phyloP scores from a whole-genome alignment of 2,113 vertebrate species.

The Gambusia holbrooki region DNA sequence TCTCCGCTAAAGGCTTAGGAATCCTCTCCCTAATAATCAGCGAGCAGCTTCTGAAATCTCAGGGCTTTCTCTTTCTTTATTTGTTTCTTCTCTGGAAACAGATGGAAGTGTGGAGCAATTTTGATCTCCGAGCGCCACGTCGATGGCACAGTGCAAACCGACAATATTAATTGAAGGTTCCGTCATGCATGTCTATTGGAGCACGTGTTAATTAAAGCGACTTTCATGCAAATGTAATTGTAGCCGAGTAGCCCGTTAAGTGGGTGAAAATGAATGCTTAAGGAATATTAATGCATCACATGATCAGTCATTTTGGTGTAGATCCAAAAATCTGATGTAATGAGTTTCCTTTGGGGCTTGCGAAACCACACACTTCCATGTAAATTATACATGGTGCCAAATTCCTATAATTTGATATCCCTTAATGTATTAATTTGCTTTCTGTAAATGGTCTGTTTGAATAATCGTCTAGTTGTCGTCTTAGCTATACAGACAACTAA shows the following conservation, averaged over 20 bases:
- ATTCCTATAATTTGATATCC: slow-evolving; percentile 20
- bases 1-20: slow-evolving; percentile 43
- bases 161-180: slow-evolving; percentile 52
- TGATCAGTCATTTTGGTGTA: slow-evolving; percentile 30
- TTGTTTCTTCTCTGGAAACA: slow-evolving; percentile 3
- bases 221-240: slow-evolving; percentile 71
- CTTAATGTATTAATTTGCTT: neutral
- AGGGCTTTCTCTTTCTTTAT: neutral
- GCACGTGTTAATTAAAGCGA: slow-evolving; percentile 72
- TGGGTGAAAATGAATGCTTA: slow-evolving; percentile 55
- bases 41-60: neutral
- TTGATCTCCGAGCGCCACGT: slow-evolving; percentile 35
- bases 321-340: slow-evolving; percentile 34
- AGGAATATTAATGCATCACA: slow-evolving; percentile 59
- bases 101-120: slow-evolving; percentile 46
- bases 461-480: slow-evolving; percentile 13
- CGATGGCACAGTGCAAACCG: slow-evolving; percentile 35
- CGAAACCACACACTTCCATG: slow-evolving; percentile 20
- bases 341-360: slow-evolving; percentile 19
- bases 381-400: slow-evolving; percentile 35
- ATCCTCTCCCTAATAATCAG: slow-evolving; percentile 49
- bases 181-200: slow-evolving; percentile 56
- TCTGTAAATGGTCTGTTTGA: slow-evolving; percentile 22
- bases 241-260: slow-evolving; percentile 62
- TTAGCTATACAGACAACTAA: neutral